Percentiles rank a stretch among this genome's conserved stretches.
These are phyloP conservation scores for Bambusicola thoracicus DNA, from an alignment of 2,113 vertebrate genomes.

Conservation along the genomic window DNA sequence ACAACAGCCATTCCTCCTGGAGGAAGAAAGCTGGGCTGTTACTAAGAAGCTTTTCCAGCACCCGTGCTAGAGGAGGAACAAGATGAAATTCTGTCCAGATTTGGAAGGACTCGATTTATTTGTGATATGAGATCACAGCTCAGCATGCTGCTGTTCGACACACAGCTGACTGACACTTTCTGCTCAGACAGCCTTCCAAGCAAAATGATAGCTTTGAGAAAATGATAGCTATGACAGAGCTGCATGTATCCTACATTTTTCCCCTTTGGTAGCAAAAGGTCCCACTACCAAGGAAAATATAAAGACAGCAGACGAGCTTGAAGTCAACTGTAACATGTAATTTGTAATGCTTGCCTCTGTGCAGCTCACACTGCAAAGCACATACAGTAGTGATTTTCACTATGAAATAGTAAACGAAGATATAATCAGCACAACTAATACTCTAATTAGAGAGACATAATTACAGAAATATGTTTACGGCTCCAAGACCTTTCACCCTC, in stretches of 20 bases:
- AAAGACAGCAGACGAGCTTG: not conserved
- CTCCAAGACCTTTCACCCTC: not conserved
- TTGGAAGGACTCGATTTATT: conserved; percentile 1
- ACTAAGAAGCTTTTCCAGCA: not conserved
- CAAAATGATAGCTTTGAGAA: conserved; percentile 50
- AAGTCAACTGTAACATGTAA: not conserved
- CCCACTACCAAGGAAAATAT: not conserved
- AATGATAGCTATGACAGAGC: not conserved
- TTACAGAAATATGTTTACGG: not conserved
- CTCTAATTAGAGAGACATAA: conserved; percentile 39
- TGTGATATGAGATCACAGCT: not conserved
- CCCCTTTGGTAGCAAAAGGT: conserved; percentile 22
- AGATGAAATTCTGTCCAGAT: not conserved
- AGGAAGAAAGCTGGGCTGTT: not conserved
- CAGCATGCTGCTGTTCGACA: not conserved
- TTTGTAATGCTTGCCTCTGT: not conserved
- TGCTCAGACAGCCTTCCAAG: conserved; percentile 15
- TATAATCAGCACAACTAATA: conserved; percentile 48
- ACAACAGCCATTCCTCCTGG: not conserved
- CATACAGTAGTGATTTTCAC: not conserved
- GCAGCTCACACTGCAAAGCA: not conserved
- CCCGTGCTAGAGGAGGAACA: not conserved
- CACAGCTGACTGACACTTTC: conserved; percentile 4
- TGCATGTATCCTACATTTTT: conserved; percentile 32
- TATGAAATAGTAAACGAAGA: not conserved